These are phyloP conservation scores for Sebastes itinus DNA, from an alignment of 2,797 vertebrate species.

Conservation along the genomic window DNA sequence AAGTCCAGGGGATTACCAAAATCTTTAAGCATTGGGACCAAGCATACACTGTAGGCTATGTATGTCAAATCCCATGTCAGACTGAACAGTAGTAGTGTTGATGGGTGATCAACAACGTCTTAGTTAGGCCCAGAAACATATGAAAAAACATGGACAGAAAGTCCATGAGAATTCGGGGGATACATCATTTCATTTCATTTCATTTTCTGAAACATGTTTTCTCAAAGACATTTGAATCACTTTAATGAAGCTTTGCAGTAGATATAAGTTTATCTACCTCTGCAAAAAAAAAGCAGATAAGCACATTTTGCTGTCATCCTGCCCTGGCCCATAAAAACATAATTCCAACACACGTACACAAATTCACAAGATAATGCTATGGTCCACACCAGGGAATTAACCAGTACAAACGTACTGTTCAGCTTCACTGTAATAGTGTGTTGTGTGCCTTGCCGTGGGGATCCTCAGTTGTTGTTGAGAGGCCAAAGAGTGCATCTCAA, in stretches of 20 bases:
- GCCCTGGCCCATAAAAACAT: not conserved
- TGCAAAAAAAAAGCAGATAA: not conserved
- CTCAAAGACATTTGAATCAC: not conserved
- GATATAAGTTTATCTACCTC: not conserved
- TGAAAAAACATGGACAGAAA: not conserved
- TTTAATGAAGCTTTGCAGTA: not conserved
- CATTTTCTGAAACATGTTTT: not conserved
- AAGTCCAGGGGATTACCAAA: not conserved
- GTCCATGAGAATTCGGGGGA: not conserved
- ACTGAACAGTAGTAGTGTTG: not conserved
- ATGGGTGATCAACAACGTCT: not conserved
- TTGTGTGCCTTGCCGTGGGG: not conserved
- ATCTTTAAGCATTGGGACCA: not conserved
- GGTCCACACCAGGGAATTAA: not conserved
- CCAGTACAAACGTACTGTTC: not conserved
- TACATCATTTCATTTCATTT: not conserved
- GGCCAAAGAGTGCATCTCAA: not conserved
- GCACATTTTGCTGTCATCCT: not conserved
- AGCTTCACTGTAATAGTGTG: not conserved
- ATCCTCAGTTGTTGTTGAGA: not conserved
- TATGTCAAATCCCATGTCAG: not conserved
- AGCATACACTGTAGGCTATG: not conserved
- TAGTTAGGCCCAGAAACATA: not conserved
- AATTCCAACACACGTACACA: not conserved
- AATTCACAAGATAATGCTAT: not conserved